These are phyloP conservation scores for Acanthosepion pharaonis DNA, from an alignment of 2,888 invertebrate genomes.

Conservation along the genomic window DNA sequence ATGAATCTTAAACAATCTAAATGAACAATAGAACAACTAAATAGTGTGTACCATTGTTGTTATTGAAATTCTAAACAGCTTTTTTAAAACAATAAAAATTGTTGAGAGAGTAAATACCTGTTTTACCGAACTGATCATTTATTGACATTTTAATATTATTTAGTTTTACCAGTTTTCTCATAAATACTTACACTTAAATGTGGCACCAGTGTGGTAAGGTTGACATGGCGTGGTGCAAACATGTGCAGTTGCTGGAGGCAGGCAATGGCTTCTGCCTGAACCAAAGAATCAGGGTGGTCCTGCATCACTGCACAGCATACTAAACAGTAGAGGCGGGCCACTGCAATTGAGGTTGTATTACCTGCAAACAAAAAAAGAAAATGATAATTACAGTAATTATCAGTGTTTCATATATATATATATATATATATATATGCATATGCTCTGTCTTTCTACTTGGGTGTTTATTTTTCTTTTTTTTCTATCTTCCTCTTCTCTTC, in stretches of 20 bases:
- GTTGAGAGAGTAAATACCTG: no score
- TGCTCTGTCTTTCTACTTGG: no score
- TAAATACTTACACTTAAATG: constrained; percentile 86
- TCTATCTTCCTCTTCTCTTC: no score
- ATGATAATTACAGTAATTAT: background rate
- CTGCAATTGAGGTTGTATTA: constrained; percentile 83
- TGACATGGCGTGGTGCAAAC: constrained; percentile 95
- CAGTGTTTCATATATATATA: no score
- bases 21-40: no score
- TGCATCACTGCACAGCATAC: constrained; percentile 95
- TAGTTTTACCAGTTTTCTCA: background rate
- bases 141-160: background rate
- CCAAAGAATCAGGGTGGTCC: constrained; percentile 83
- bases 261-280: constrained; percentile 95
- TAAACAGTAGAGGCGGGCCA: constrained; percentile 87
- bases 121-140: no score
- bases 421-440: no score
- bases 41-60: no score
- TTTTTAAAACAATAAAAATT: no score
- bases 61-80: no score
- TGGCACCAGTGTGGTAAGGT: constrained; percentile 92
- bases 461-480: no score
- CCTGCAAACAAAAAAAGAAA: constrained; percentile 74
- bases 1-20: no score
- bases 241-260: constrained; percentile 98